Base-by-base conservation (phyloP, 2,797 vertebrate species). In the Brotogeris chrysoptera region DNA sequence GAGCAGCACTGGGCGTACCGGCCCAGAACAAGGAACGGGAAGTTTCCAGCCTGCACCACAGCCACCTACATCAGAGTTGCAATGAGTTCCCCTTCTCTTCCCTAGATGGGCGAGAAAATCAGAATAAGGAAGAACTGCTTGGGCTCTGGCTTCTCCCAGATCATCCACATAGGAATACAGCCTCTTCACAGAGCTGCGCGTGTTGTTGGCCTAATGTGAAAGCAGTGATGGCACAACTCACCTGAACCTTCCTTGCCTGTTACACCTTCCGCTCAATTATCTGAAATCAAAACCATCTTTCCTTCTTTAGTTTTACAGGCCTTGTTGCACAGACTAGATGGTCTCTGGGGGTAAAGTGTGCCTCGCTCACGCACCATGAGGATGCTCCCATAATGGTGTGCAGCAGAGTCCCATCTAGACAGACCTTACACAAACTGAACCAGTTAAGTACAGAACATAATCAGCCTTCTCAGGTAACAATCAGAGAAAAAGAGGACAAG, bases 41-140 rank as follows among this genome's bases (percentile, higher is more conserved):
- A 71, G 1, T 57, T 72, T 73, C 57, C 44, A 74, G 30, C 44
- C 32, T 49, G 52, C 1, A 0, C 47, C 36, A 36, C 15, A 61
- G 46, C 46, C 36, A 46, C 11, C 18, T 0, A 0, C 17, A 43
- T 16, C 17, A 1, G 3, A 68, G 17, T 6, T 49, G 50, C 38
- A n/a, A 15, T 3, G 16, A 1, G 2, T 9, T 71, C 38, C 47
- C 23, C n/a, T 87, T 21, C 24, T 79, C 39, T 61, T 77, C 0
- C 0, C 12, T 25, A 78, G 19, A 68, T 4, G 5, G 28, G 44
- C 1, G 1, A 68, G 32, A 86, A 91, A 91, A 79, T 36, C 39
- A 74, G 83, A 88, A 80, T 1, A 4, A 9, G 18, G 50, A 87
- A 39, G n/a, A 92, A 87, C 23, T 76, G 18, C 43, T 65, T 5